These are phyloP conservation scores for Platalea minor DNA, from an alignment of 2,797 vertebrate species.

Conservation along the genomic window DNA sequence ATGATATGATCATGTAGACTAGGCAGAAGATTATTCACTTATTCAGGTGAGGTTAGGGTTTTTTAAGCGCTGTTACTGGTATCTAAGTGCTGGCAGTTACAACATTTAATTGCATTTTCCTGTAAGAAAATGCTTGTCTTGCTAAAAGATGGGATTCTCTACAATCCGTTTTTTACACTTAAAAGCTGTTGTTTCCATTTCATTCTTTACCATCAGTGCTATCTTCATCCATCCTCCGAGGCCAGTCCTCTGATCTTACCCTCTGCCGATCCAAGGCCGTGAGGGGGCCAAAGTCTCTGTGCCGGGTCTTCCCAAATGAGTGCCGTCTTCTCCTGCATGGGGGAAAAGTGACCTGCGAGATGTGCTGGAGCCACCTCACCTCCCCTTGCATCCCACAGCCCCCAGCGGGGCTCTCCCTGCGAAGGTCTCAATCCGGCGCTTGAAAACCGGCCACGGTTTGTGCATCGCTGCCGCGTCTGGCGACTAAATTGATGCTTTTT, in stretches of 20 bases:
- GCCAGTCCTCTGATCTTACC: background rate
- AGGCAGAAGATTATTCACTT: background rate
- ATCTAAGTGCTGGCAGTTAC: background rate
- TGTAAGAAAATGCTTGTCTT: slow-evolving; percentile 34
- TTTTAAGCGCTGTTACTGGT: background rate
- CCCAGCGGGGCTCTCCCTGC: background rate
- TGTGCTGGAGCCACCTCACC: background rate
- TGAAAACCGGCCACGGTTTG: background rate
- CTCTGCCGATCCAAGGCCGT: accelerated
- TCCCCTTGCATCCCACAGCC: background rate
- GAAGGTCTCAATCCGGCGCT: background rate
- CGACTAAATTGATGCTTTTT: background rate
- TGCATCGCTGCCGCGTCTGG: background rate
- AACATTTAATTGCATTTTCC: slow-evolving; percentile 18
- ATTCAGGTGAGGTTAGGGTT: background rate
- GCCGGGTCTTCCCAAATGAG: background rate
- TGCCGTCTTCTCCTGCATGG: background rate
- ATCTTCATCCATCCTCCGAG: background rate
- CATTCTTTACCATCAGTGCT: background rate
- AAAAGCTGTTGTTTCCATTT: background rate
- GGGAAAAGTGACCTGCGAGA: background rate
- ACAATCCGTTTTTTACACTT: background rate
- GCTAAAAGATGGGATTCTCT: background rate
- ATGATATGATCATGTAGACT: background rate
- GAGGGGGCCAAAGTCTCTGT: background rate